Conservation (phyloP, 2,797 vertebrate genomes). For the Aulostomus chinensis region DNA sequence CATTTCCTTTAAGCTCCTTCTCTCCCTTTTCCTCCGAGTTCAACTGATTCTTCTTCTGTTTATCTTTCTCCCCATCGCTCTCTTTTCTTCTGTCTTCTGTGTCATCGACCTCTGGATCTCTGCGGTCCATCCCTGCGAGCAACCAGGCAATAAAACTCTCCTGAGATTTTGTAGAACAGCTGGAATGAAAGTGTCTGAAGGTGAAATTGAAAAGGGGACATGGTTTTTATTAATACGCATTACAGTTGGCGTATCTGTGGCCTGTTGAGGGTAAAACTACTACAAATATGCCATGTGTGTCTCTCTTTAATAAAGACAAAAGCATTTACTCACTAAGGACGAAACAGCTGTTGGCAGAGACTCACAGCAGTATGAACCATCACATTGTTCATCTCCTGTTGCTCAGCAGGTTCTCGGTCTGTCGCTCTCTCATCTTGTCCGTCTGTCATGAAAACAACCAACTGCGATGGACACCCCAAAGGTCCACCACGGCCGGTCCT, state of each 20-base stretch:
- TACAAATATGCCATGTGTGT: conserved; percentile 6
- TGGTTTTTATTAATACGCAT: conserved; percentile 15
- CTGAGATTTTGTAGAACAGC: conserved; percentile 24
- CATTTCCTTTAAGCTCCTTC: conserved; percentile 58
- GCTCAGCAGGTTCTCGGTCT: conserved; percentile 38
- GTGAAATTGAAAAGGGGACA: too few species aligned
- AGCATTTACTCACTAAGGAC: conserved; percentile 61
- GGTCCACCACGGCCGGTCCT: conserved; percentile 5
- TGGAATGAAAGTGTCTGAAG: conserved; percentile 41
- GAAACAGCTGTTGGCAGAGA: conserved; percentile 47
- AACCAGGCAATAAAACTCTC: conserved; percentile 28
- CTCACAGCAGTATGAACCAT: conserved; percentile 46
- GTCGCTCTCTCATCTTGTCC: conserved; percentile 48
- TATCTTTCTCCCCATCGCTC: conserved; percentile 54
- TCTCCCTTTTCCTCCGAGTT: conserved; percentile 70
- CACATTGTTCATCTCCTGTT: conserved; percentile 56
- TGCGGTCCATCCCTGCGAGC: conserved; percentile 62
- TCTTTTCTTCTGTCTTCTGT: conserved; percentile 39
- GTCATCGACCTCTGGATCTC: conserved; percentile 45
- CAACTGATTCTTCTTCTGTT: conserved; percentile 65
- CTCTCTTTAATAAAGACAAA: conserved; percentile 15
- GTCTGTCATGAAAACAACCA: conserved; percentile 22
- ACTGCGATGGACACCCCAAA: conserved; percentile 4
- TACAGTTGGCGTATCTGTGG: too few species aligned
- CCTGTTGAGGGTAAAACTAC: too few species aligned